These are phyloP conservation scores for Typhlomys cinereus DNA, from an alignment of 2,113 vertebrate species.

Conservation along the genomic window DNA sequence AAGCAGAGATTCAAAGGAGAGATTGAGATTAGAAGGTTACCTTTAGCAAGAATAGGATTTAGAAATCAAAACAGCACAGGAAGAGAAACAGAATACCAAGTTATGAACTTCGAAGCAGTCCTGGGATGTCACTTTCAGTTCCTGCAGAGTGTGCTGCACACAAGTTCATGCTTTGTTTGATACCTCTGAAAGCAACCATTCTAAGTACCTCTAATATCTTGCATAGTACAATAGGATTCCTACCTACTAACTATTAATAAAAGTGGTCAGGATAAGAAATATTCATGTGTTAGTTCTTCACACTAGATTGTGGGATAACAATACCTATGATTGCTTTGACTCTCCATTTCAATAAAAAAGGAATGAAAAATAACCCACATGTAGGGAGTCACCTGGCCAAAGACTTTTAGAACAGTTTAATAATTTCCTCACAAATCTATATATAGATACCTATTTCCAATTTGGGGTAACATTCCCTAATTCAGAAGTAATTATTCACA, in stretches of 20 bases:
- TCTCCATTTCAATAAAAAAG: slow-evolving; percentile 19
- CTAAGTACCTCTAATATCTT: background rate
- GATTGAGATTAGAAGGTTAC: background rate
- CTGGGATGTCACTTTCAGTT: background rate
- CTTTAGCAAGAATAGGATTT: background rate
- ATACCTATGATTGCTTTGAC: background rate
- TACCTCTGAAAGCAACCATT: background rate
- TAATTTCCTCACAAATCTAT: background rate
- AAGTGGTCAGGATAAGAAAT: background rate
- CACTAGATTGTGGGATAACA: background rate
- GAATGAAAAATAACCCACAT: background rate
- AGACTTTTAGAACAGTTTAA: background rate
- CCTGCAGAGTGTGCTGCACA: background rate
- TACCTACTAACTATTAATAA: background rate
- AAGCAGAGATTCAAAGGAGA: background rate
- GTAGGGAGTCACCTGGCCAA: background rate
- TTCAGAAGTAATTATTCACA: background rate
- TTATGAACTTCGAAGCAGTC: background rate
- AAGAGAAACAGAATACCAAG: background rate
- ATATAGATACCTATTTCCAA: background rate
- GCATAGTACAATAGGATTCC: background rate
- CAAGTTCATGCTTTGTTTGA: background rate
- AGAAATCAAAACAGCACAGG: background rate
- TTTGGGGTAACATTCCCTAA: slow-evolving; percentile 19
- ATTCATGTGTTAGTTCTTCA: background rate